Percentiles rank a stretch among this genome's conserved stretches.
These are phyloP conservation scores for Etheostoma cragini DNA, from an alignment of 2,113 vertebrate species.

Conservation along the genomic window DNA sequence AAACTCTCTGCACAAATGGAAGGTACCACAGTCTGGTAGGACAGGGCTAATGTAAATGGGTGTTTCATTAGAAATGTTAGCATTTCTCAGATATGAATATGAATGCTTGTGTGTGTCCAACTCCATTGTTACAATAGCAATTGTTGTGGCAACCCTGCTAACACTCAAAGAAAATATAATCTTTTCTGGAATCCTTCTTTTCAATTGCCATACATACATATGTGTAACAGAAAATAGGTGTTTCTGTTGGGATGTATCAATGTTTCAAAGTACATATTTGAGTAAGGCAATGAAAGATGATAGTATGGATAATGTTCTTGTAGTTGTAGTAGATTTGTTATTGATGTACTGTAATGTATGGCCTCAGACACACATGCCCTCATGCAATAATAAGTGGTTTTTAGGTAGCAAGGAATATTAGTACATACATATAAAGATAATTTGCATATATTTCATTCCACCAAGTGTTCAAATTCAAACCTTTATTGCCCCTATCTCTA, in stretches of 20 bases:
- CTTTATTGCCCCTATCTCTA: not conserved
- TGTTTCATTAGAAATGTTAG: slow-evolving; percentile 18
- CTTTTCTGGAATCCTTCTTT: slow-evolving; percentile 28
- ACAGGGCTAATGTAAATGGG: not conserved
- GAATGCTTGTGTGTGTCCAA: slow-evolving; percentile 11
- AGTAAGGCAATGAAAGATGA: slow-evolving; percentile 13
- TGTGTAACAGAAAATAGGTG: not conserved
- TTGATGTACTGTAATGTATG: slow-evolving; percentile 11
- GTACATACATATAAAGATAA: slow-evolving; percentile 15
- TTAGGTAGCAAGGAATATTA: not conserved
- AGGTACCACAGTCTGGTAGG: too few relatives aligned
- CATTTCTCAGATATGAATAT: slow-evolving; percentile 39
- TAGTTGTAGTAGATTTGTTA: not conserved
- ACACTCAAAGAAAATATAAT: slow-evolving; percentile 21
- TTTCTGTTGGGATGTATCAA: slow-evolving; percentile 10
- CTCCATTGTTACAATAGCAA: slow-evolving; percentile 34
- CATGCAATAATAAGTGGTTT: not conserved
- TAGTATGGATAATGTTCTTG: slow-evolving; percentile 11
- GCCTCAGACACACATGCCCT: not conserved
- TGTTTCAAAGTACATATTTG: slow-evolving; percentile 15
- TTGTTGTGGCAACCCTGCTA: slow-evolving; percentile 15
- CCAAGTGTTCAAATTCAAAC: not conserved
- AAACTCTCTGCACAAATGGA: too few relatives aligned
- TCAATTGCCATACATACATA: not conserved
- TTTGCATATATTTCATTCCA: not conserved